Evolutionary conservation across 2,888 invertebrate genomes (phyloP), one percentile per base, ranked within the genome.

Genomic region (Tachystola acroxantha): DNA sequence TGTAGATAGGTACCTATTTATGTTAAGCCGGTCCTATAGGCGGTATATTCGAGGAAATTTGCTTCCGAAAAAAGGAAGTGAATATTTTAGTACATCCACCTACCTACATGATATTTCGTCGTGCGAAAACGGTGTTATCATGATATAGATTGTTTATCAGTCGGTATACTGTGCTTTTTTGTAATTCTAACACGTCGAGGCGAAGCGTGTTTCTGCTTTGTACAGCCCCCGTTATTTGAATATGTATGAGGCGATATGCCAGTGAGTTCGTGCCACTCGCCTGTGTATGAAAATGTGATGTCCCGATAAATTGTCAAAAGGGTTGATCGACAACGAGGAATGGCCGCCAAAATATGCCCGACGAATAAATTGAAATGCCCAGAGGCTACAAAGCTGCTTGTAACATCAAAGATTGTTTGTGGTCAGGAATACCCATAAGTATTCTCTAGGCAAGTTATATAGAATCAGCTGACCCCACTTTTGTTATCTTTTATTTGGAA

Each of bases 231-330:
- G 69, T 60, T 70, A 67, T 79, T 78, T 84, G 84, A 84, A 84
- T 84, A 84, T 84, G 82, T 76, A 84, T 82, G 82, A 84, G 75
- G 52, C 63, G 65, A 60, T 65, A 56, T 51, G 64, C 57, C 65
- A 57, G 58, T 50, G 50, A 62, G 69, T 68, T 64, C 74, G 72
- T 72, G 72, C 69, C 64, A 64, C 66, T 64, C 66, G 74, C 71
- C 59, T 75, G 64, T 78, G 64, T 79, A 81, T 80, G 80, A 82
- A 81, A 82, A 79, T 81, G 78, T 79, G 79, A 81, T 78, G 80
- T 71, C 63, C 79, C 80, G 81, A 84, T 82, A 84, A 84, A 82
- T 82, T 82, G 84, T 78, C 81, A 81, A 80, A 82, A 78, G 79
- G 80, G 73, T 78, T 78, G 77, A 80, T 79, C 74, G 73, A 68